These are phyloP conservation scores for Porites cylindrica DNA, from an alignment of 92 coral and sea anemone genomes.

Conservation along the genomic window DNA sequence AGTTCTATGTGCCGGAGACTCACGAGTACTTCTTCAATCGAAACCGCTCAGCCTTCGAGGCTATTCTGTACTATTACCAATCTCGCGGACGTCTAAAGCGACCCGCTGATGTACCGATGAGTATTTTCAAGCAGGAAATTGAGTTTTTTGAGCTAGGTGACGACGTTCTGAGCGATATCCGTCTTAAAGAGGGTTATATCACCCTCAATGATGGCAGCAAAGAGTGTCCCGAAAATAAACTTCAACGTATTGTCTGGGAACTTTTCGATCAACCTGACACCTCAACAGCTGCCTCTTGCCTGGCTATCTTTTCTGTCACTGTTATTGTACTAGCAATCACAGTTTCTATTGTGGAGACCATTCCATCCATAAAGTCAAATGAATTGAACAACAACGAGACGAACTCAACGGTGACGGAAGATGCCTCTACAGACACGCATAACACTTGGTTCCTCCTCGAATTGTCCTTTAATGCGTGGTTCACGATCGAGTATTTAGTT, in stretches of 20 bases:
- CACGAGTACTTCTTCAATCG: conserved; percentile 97
- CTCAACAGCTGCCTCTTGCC: conserved; percentile 75
- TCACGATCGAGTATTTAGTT: conserved; percentile 75
- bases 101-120: conserved; percentile 93
- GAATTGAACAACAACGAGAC: conserved; percentile 12
- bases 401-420: conserved; percentile 3
- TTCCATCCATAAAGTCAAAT: conserved; percentile 50
- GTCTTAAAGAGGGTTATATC: conserved; percentile 90
- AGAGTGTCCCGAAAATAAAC: conserved; percentile 68
- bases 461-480: conserved; percentile 80
- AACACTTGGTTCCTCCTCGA: conserved; percentile 83
- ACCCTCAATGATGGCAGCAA: conserved; percentile 53
- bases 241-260: conserved; percentile 91
- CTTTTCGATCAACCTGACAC: conserved; percentile 97
- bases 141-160: conserved; percentile 97
- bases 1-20: conserved; percentile 79
- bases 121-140: conserved; percentile 88
- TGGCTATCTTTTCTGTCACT: conserved; percentile 82
- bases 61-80: conserved; percentile 93
- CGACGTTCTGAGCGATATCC: conserved; percentile 81
- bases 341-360: conserved; percentile 74
- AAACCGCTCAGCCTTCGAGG: conserved; percentile 95
- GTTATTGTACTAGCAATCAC: conserved; percentile 85
- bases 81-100: conserved; percentile 92
- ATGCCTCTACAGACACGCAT: background rate